Evolutionary conservation across 2,888 invertebrate genomes (phyloP).

Genomic region (Agrilus biguttatus): DNA sequence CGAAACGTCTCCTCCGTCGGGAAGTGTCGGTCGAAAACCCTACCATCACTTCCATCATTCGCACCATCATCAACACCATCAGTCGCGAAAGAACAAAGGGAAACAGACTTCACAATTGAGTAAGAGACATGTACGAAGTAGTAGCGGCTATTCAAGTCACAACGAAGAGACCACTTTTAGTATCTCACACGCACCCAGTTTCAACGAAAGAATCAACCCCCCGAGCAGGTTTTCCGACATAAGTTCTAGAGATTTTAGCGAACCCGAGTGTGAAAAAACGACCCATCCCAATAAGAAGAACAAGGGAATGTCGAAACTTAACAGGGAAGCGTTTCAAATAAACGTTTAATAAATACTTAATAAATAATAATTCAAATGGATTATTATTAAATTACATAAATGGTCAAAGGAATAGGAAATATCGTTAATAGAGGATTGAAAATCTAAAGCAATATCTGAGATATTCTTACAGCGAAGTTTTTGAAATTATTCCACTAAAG

Average conservation of each 20-base stretch:
- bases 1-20: slow-evolving; percentile 53
- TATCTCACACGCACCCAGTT: slow-evolving; percentile 66
- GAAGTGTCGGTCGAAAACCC: slow-evolving; percentile 43
- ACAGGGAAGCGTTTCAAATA: slow-evolving; percentile 63
- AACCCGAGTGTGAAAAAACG: slow-evolving; percentile 32
- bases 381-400: no score
- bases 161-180: slow-evolving; percentile 77
- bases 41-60: slow-evolving; percentile 22
- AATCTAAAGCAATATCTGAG: no score
- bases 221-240: slow-evolving; percentile 75
- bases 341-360: slow-evolving; percentile 43
- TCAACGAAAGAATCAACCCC: slow-evolving; percentile 73
- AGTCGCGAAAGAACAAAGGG: slow-evolving; percentile 50
- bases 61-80: slow-evolving; percentile 2
- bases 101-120: slow-evolving; percentile 36
- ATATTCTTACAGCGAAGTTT: no score
- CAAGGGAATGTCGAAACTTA: slow-evolving; percentile 30
- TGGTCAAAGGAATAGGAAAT: neutral
- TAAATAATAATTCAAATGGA: neutral
- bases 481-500: no score
- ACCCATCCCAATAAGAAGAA: slow-evolving; percentile 17
- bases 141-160: slow-evolving; percentile 70
- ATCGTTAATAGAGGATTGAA: neutral
- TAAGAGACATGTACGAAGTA: slow-evolving; percentile 62
- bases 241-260: slow-evolving; percentile 30